Conservation (phyloP, 30 jellyfish, hydroid and myxozoan genomes). For the Cassiopea andromeda region DNA sequence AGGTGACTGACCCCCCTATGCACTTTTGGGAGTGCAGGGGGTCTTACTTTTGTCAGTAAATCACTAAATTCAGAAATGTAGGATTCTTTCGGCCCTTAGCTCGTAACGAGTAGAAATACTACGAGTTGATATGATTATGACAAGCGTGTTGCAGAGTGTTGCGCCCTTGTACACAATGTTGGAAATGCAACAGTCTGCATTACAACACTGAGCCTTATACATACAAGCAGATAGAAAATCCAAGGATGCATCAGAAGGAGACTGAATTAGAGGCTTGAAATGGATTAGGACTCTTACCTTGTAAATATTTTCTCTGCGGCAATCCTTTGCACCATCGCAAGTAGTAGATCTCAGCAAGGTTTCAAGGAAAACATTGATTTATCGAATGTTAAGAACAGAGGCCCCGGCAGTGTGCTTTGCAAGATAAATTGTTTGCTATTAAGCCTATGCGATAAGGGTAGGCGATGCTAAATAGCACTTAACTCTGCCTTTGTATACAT, state of each 20-base stretch:
- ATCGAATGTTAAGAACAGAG: constrained; percentile 49
- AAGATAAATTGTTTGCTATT: constrained; percentile 35
- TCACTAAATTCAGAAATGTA: no score
- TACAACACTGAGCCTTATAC: not conserved
- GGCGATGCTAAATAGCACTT: constrained; percentile 21
- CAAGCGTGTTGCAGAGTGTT: no score
- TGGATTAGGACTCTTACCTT: constrained; percentile 22
- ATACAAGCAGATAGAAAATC: not conserved
- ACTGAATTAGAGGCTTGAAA: constrained; percentile 11
- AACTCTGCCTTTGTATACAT: constrained; percentile 11
- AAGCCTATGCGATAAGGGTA: constrained; percentile 31
- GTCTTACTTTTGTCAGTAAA: no score
- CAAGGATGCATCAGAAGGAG: not conserved
- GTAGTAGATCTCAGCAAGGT: constrained; percentile 38
- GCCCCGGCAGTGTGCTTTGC: constrained; percentile 49
- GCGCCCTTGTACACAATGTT: no score
- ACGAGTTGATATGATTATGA: no score
- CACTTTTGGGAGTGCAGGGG: no score
- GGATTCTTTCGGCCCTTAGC: no score
- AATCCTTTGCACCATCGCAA: constrained; percentile 29
- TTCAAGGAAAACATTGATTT: constrained; percentile 48
- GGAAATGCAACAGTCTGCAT: not conserved
- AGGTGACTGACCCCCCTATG: no score
- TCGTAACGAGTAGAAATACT: no score
- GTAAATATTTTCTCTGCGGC: constrained; percentile 65